A percentile compares a stretch with the other conserved stretches of the same genome.
Conservation (phyloP, 2,113 vertebrate species). For the zebrafish (Danio rerio) region GRCz12tu NC_133182.1:65767501-65768000, state of each 20-base stretch:
- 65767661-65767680: constrained; percentile 34
- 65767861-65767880: constrained; percentile 13
- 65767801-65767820: constrained; percentile 14
- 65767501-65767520: constrained; percentile 82
- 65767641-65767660: constrained; percentile 24
- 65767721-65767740: constrained; percentile 38
- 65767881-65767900: background rate
- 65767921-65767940: no score
- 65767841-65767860: constrained; percentile 15
- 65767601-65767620: constrained; percentile 51
- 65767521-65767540: constrained; percentile 82
- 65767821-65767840: constrained; percentile 33
- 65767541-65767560: constrained; percentile 69
- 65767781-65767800: no score
- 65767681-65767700: constrained; percentile 64
- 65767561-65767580: constrained; percentile 75
- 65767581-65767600: constrained; percentile 75
- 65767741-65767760: constrained; percentile 23
- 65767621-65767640: constrained; percentile 38
- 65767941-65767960: no score
- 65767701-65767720: constrained; percentile 43
- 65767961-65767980: no score
- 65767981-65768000: no score
- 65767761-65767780: background rate
- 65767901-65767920: background rate